Evolutionary conservation across 2,797 vertebrate species (phyloP).

Genomic region (Gambelia wislizenii): DNA sequence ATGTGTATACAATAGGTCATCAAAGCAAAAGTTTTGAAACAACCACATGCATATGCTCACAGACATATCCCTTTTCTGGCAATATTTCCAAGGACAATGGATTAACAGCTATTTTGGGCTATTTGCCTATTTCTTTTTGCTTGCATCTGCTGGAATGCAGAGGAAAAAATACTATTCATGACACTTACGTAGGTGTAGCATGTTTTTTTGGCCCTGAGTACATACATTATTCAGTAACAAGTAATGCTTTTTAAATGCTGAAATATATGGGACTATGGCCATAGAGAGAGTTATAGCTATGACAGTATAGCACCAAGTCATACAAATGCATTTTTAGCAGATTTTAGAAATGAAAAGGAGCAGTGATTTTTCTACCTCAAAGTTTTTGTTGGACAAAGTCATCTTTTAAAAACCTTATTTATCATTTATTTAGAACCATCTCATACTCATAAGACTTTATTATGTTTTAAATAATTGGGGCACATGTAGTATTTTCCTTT

Average conservation of each 20-base stretch:
- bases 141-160: background rate
- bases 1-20: background rate
- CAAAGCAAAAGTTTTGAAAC: too few species aligned
- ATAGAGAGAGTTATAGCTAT: background rate
- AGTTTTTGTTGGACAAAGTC: background rate
- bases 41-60: too few species aligned
- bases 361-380: background rate
- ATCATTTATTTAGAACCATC: background rate
- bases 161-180: background rate
- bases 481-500: too few species aligned
- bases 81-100: background rate
- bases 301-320: background rate
- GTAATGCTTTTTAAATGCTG: background rate
- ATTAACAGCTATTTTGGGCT: background rate
- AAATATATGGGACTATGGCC: conserved; percentile 15
- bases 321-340: background rate
- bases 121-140: background rate
- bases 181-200: background rate
- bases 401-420: background rate
- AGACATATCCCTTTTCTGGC: background rate
- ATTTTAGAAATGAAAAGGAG: background rate
- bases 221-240: conserved; percentile 2
- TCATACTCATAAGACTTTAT: background rate
- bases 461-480: background rate
- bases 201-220: background rate